Evolutionary conservation across 2,797 vertebrate species (phyloP).

Genomic region (Dipus sagitta): DNA sequence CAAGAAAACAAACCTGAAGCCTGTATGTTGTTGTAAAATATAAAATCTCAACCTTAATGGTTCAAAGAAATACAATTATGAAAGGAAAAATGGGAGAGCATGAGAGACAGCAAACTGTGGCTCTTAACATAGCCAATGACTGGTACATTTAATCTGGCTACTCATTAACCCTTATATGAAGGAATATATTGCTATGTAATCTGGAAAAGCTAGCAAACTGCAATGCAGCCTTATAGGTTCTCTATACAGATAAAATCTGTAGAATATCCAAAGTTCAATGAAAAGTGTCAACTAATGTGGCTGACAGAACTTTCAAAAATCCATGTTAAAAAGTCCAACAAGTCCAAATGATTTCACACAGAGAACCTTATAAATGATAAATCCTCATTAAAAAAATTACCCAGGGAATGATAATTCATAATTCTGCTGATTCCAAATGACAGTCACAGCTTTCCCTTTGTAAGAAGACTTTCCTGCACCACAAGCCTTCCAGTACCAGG

Average conservation of each 20-base stretch:
- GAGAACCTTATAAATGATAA: slow-evolving; percentile 25
- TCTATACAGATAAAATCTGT: slow-evolving; percentile 66
- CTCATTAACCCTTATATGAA: slow-evolving; percentile 81
- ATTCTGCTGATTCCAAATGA: slow-evolving; percentile 22
- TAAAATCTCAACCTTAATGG: slow-evolving; percentile 46
- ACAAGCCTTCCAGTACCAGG: neutral
- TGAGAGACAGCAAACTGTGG: slow-evolving; percentile 36
- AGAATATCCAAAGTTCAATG: slow-evolving; percentile 79
- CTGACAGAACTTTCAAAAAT: slow-evolving; percentile 16
- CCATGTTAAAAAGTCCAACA: slow-evolving; percentile 27
- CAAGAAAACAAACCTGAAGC: slow-evolving; percentile 53
- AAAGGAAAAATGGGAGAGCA: neutral
- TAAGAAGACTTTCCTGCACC: neutral
- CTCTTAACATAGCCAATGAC: slow-evolving; percentile 62
- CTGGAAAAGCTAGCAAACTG: slow-evolving; percentile 64
- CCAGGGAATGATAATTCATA: neutral
- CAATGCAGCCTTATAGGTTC: slow-evolving; percentile 57
- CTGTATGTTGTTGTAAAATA: neutral
- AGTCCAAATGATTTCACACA: slow-evolving; percentile 51
- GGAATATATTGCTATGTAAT: slow-evolving; percentile 72
- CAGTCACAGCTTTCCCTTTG: neutral
- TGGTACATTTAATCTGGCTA: slow-evolving; percentile 67
- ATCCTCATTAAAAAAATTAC: slow-evolving; percentile 28
- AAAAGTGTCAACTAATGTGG: slow-evolving; percentile 57
- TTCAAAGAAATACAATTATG: slow-evolving; percentile 52